Percentiles rank a stretch among this genome's conserved stretches.
phyloP scores from a whole-genome alignment of 2,888 invertebrate genomes.

The Protophormia terraenovae region DNA sequence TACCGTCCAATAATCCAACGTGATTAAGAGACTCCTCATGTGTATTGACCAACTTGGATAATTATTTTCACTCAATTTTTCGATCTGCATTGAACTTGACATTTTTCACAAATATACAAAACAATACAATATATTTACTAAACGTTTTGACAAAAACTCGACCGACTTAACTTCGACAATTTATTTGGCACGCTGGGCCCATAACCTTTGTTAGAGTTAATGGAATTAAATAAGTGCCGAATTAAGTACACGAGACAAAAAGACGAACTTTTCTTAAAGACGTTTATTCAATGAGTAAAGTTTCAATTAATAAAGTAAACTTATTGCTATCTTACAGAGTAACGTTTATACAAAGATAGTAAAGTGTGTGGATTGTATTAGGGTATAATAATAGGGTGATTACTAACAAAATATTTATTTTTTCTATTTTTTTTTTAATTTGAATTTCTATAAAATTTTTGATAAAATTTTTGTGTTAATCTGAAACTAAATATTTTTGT shows the following conservation, averaged over 20 bases:
- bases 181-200: background rate
- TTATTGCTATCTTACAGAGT: too few species aligned
- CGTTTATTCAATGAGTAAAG: too few species aligned
- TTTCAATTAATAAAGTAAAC: too few species aligned
- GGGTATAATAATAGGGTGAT: too few species aligned
- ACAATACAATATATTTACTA: background rate
- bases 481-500: too few species aligned
- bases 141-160: too few species aligned
- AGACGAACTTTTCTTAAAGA: background rate
- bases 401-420: too few species aligned
- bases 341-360: too few species aligned
- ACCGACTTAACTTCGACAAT: background rate
- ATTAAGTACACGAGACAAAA: background rate
- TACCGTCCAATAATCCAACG: conserved; percentile 29
- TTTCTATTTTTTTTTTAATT: too few species aligned
- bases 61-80: background rate
- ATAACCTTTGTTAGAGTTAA: background rate
- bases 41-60: background rate
- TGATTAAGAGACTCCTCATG: conserved; percentile 19
- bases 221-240: background rate
- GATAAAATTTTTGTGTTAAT: too few species aligned
- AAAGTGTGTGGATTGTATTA: too few species aligned
- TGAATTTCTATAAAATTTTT: too few species aligned
- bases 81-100: background rate
- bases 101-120: background rate